These are phyloP conservation scores for Bicyclus anynana DNA, from an alignment of 1,140 invertebrate species.

Conservation along the genomic window DNA sequence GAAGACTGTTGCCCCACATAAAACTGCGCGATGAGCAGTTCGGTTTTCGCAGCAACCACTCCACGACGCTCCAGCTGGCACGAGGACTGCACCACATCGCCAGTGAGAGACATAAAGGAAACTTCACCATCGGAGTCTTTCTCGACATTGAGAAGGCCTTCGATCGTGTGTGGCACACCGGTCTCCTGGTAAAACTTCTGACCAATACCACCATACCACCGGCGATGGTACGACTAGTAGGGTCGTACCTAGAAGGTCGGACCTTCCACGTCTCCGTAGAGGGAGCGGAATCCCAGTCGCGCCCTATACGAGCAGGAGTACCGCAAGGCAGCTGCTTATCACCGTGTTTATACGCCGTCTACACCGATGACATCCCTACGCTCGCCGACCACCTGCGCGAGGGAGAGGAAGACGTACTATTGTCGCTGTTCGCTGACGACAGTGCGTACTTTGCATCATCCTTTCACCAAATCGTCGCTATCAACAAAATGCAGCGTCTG, in stretches of 20 bases:
- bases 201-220: background rate
- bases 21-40: conserved; percentile 1
- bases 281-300: background rate
- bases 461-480: background rate
- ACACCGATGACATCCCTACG: conserved; percentile 45
- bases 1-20: too few species aligned
- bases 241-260: too few species aligned
- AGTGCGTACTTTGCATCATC: conserved; percentile 23
- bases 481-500: conserved; percentile 3
- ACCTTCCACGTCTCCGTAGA: conserved; percentile 2
- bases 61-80: conserved; percentile 14
- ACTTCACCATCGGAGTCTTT: too few species aligned
- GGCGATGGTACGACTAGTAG: background rate
- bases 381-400: conserved; percentile 9
- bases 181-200: background rate
- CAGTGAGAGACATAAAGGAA: background rate
- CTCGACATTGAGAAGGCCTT: background rate
- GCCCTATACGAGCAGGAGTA: background rate
- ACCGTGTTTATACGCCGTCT: conserved; percentile 38
- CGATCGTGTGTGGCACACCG: background rate
- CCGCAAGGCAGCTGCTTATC: conserved; percentile 28
- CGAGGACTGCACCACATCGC: conserved; percentile 3
- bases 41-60: conserved; percentile 10
- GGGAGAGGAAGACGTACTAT: conserved; percentile 2
- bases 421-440: conserved; percentile 25